A percentile compares a stretch with the other conserved stretches of the same genome.
Evolutionary conservation across 2,797 vertebrate genomes (phyloP).

Genomic region (Macrochelys suwanniensis): DNA sequence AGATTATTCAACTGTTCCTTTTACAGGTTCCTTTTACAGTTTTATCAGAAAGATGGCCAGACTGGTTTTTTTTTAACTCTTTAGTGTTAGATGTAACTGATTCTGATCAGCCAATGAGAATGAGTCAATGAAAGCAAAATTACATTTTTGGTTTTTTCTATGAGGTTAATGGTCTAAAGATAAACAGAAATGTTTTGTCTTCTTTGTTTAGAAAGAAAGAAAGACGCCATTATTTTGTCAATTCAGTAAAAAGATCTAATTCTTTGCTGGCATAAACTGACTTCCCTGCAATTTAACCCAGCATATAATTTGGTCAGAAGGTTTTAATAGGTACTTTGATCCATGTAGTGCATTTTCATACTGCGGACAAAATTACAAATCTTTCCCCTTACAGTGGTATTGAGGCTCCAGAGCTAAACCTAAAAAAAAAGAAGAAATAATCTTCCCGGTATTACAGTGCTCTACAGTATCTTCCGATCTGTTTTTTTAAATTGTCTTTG

Average conservation of each 20-base stretch:
- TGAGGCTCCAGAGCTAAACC: neutral
- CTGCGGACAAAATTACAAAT: neutral
- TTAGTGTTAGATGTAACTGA: neutral
- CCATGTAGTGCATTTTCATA: neutral
- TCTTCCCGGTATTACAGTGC: neutral
- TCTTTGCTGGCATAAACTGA: neutral
- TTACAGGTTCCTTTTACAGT: rapidly evolving
- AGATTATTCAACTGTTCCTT: neutral
- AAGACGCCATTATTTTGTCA: neutral
- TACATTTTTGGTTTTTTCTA: neutral
- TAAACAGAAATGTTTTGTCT: neutral
- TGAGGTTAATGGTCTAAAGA: neutral
- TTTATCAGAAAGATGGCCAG: neutral
- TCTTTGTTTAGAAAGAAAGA: neutral
- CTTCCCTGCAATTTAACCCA: neutral
- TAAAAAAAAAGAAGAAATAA: neutral
- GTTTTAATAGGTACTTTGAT: neutral
- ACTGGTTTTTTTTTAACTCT: neutral
- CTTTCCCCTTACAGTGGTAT: neutral
- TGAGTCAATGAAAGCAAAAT: neutral
- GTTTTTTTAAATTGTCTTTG: neutral
- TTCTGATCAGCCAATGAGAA: neutral
- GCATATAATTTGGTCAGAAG: neutral
- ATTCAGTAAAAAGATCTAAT: neutral
- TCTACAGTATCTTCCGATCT: neutral